A percentile compares a stretch with the other conserved stretches of the same genome.
These are phyloP conservation scores for Brachionus asplanchnoidis DNA, from an alignment of 1,140 invertebrate species.

Conservation along the genomic window DNA sequence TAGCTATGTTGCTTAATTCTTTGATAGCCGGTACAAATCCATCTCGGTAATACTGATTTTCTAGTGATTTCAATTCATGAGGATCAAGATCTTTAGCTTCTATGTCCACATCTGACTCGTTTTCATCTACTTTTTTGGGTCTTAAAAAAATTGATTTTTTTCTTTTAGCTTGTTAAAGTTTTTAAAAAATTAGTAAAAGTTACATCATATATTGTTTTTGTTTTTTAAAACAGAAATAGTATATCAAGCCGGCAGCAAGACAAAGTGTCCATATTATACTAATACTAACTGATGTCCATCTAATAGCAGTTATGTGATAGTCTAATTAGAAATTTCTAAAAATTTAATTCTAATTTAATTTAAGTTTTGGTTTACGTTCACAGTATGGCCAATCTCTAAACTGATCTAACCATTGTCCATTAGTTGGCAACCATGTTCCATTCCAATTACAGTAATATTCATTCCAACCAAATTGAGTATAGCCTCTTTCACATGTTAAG, in stretches of 20 bases:
- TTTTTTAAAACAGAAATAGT: slow-evolving; percentile 34
- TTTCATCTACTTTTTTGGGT: not conserved
- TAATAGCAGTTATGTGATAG: slow-evolving; percentile 42
- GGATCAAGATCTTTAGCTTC: not conserved
- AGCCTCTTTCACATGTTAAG: slow-evolving; percentile 31
- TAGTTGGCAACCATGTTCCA: slow-evolving; percentile 38
- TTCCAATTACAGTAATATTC: slow-evolving; percentile 41
- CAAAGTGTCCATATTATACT: slow-evolving; percentile 41
- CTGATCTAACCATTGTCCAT: slow-evolving; percentile 27
- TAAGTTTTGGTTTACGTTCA: not conserved
- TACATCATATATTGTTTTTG: slow-evolving; percentile 24
- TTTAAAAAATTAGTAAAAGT: not conserved
- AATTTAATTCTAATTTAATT: too few species aligned
- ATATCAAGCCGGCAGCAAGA: not conserved
- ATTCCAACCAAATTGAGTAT: slow-evolving; percentile 39
- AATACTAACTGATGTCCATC: slow-evolving; percentile 35
- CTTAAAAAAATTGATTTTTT: not conserved
- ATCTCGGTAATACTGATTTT: slow-evolving; percentile 5
- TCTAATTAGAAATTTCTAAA: not conserved
- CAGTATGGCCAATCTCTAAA: slow-evolving; percentile 42
- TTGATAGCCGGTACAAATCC: slow-evolving; percentile 26
- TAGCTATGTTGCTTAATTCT: slow-evolving; percentile 5
- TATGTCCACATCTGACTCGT: not conserved
- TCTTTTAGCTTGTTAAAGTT: not conserved
- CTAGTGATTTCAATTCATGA: not conserved